These are phyloP conservation scores for Drosophila tani DNA, from an alignment of 1,140 invertebrate genomes.

Conservation along the genomic window DNA sequence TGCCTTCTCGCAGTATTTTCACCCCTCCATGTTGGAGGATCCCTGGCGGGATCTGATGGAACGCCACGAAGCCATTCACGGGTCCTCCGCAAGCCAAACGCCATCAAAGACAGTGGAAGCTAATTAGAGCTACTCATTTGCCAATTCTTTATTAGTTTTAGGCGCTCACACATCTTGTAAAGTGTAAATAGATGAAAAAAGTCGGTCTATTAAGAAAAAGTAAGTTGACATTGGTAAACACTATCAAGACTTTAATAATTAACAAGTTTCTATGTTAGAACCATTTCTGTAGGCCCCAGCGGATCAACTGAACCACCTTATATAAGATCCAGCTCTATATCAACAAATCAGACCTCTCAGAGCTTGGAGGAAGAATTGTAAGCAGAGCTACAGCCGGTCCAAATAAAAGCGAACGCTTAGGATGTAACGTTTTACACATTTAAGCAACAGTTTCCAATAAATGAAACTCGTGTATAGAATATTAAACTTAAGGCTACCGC, in stretches of 20 bases:
- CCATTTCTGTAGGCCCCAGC: background rate
- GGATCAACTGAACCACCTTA: too few relatives aligned
- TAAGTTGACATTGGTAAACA: background rate
- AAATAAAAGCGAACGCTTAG: background rate
- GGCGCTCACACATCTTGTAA: background rate
- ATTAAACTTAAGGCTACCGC: slow-evolving; percentile 39
- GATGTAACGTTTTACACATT: slow-evolving; percentile 60
- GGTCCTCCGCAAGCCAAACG: slow-evolving; percentile 1
- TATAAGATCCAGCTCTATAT: too few relatives aligned
- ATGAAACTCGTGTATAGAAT: slow-evolving; percentile 38
- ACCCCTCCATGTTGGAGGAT: slow-evolving; percentile 78
- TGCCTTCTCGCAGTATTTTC: slow-evolving; percentile 55
- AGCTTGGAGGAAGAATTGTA: too few relatives aligned
- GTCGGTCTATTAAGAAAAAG: background rate
- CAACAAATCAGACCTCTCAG: too few relatives aligned
- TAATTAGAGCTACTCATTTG: background rate
- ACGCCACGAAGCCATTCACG: slow-evolving; percentile 64
- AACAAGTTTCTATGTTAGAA: background rate
- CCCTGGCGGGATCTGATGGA: slow-evolving; percentile 74
- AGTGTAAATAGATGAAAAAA: background rate
- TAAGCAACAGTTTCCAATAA: slow-evolving; percentile 50
- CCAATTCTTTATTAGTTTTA: background rate
- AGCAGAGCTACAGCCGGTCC: background rate
- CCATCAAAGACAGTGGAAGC: background rate
- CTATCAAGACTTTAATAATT: background rate